phyloP scores from a whole-genome alignment of 1,140 invertebrate genomes.

The Centruroides sculpturatus region DNA sequence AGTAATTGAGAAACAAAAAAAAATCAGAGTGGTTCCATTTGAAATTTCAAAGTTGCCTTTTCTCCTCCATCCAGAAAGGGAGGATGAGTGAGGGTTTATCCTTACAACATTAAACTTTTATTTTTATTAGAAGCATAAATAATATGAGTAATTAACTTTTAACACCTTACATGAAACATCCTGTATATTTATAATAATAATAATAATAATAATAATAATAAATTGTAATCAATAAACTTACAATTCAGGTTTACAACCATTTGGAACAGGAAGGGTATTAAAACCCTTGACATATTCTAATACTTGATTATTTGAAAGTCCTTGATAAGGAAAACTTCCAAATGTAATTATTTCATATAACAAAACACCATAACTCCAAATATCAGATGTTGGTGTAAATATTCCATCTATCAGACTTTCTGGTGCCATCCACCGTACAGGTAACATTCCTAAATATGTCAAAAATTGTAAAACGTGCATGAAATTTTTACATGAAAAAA shows the following conservation, averaged over 20 bases:
- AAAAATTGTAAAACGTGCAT: not conserved
- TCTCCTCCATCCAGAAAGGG: too few relatives aligned
- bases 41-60: too few relatives aligned
- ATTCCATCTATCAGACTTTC: conserved; percentile 61
- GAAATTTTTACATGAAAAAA: not conserved
- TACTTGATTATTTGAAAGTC: conserved; percentile 67
- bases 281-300: conserved; percentile 61
- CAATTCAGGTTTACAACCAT: conserved; percentile 55
- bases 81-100: too few relatives aligned
- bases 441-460: conserved; percentile 47
- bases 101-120: too few relatives aligned
- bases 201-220: too few relatives aligned
- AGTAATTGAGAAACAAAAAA: too few relatives aligned
- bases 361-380: conserved; percentile 73
- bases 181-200: too few relatives aligned
- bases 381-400: conserved; percentile 68
- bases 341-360: conserved; percentile 74
- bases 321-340: conserved; percentile 66
- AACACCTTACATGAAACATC: too few relatives aligned
- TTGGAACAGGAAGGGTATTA: conserved; percentile 51
- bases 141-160: too few relatives aligned
- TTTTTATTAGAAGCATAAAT: too few relatives aligned
- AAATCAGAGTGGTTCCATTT: too few relatives aligned
- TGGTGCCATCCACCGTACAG: conserved; percentile 87
- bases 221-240: too few relatives aligned